Percentiles rank a stretch among this genome's conserved stretches.
Conservation (phyloP, 2,113 vertebrate species). For the Elaphurus davidianus region DNA sequence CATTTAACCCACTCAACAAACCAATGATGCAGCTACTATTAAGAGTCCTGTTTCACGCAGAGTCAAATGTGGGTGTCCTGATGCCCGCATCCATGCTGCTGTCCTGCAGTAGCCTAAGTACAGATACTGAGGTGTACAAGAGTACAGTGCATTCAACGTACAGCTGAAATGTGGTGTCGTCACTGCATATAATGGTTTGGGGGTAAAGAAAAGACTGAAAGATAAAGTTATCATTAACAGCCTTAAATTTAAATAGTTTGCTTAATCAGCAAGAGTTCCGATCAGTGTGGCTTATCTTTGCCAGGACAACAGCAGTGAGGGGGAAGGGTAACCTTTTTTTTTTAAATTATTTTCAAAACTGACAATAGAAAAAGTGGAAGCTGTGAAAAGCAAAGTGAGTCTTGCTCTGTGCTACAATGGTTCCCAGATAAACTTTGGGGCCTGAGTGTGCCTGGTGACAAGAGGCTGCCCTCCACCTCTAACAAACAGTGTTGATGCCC, state of each 20-base stretch:
- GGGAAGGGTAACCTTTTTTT: not conserved
- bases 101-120: not conserved
- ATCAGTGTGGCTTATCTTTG: not conserved
- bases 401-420: not conserved
- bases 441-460: too few relatives aligned
- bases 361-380: not conserved
- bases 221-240: not conserved
- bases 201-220: not conserved
- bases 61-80: not conserved
- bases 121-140: not conserved
- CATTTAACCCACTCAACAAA: not conserved
- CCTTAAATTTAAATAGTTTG: not conserved
- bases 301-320: not conserved
- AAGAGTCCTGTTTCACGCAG: not conserved
- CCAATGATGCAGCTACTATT: not conserved
- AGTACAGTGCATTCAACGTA: fast-evolving
- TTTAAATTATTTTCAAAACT: not conserved
- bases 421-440: not conserved
- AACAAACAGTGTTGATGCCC: not conserved
- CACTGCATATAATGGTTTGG: not conserved
- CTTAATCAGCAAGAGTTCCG: not conserved
- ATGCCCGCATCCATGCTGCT: not conserved
- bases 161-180: not conserved
- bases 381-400: not conserved
- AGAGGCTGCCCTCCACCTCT: not conserved